Evolutionary conservation across 1,140 invertebrate genomes (phyloP), one percentile per base, ranked within the genome.

Genomic region (Chironomus striatipennis): DNA sequence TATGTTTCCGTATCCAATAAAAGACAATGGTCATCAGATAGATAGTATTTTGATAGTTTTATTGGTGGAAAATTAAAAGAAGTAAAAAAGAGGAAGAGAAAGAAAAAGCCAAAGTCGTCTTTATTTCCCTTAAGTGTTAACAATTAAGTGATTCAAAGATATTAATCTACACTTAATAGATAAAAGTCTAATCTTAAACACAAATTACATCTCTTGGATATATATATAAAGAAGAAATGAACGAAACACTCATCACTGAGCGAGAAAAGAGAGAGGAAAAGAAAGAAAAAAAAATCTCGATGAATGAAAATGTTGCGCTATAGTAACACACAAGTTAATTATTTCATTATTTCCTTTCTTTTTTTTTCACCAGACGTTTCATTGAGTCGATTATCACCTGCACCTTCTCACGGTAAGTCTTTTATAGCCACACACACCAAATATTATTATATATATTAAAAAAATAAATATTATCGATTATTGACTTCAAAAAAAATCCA

Each of bases 351-450:
- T 57, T 57, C 65, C 20, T 70, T 18, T 70, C 64, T 18, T 18
- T 70, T 17, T 70, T 70, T 57, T 34, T 34, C 24, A 34, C 12
- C 47, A 70, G 65, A 70, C 65, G 65, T 70, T 70, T 70, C 65
- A 70, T 70, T 70, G 20, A 70, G 65, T 21, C 65, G 65, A 70
- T 70, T 21, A 70, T 70, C 65, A 20, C 65, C 65, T 20, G 20
- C 65, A 20, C 65, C 65, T 20, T 70, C 65, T 18, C 65, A 70
- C 65, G 65, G 65, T 70, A 17, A 70, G 65, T 70, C 47, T 57
- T 57, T 57, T 57, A 57, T 57, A 57, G n/a, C 12, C n/a, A 57
- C 12, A 57, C 5, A 57, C 12, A 34, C 24, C 24, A 57, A 57
- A 57, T 57, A 57, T 57, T 57, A 47, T 47, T 47, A 47, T 47